Conservation (phyloP, 2,888 invertebrate genomes). For the Buathra laborator region DNA sequence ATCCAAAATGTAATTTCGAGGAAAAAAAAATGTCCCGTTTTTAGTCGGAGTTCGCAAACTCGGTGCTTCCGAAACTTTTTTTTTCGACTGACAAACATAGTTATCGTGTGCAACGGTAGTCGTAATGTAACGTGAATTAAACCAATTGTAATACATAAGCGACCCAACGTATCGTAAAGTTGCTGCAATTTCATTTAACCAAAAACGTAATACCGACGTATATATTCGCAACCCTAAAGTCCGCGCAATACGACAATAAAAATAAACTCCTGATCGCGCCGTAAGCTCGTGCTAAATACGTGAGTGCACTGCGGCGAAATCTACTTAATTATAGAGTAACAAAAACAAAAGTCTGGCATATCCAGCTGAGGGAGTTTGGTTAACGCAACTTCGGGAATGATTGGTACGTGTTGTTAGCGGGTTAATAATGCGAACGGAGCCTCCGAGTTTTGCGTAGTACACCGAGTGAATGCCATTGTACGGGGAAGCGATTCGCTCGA, state of each 20-base stretch:
- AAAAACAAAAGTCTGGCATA: neutral
- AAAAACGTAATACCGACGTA: too few relatives aligned
- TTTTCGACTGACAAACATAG: conserved; percentile 42
- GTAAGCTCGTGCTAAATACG: neutral
- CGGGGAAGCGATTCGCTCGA: neutral
- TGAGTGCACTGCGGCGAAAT: neutral
- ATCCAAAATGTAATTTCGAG: conserved; percentile 3
- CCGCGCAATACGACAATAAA: neutral
- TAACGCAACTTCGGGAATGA: conserved; percentile 44
- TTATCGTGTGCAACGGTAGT: conserved; percentile 34
- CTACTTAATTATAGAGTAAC: neutral
- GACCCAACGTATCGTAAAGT: too few relatives aligned
- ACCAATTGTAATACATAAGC: conserved; percentile 1
- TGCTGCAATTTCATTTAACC: too few relatives aligned
- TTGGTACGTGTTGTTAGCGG: conserved; percentile 67
- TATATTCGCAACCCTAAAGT: too few relatives aligned
- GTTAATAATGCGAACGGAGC: conserved; percentile 46
- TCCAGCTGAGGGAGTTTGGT: neutral
- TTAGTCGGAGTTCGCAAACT: conserved; percentile 39
- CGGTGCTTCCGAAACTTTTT: conserved; percentile 64
- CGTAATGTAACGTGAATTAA: conserved; percentile 2
- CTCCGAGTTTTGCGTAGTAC: conserved; percentile 8
- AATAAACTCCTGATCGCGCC: conserved; percentile 46
- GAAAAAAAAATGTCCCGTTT: conserved; percentile 30
- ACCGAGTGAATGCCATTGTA: conserved; percentile 6